These are phyloP conservation scores for Taphrorychus bicolor DNA, from an alignment of 2,888 invertebrate genomes.

Conservation along the genomic window DNA sequence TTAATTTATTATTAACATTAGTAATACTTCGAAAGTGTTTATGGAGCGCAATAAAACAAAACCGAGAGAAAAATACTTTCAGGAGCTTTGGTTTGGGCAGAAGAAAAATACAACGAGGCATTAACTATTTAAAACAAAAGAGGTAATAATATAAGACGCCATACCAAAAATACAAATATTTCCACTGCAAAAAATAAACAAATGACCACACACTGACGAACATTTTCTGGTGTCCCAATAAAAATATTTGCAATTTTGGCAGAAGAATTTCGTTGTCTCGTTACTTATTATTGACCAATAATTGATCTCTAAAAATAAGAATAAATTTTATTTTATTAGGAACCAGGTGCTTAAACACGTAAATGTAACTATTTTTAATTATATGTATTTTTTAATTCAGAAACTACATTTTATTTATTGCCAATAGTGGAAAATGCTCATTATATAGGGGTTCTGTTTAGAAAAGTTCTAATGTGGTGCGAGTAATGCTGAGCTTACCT, in stretches of 20 bases:
- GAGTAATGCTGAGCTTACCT: not conserved
- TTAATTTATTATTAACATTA: constrained; percentile 48
- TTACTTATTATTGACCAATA: constrained; percentile 34
- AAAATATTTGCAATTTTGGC: constrained; percentile 54
- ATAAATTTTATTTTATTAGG: constrained; percentile 57
- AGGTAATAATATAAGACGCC: not conserved
- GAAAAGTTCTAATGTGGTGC: not conserved
- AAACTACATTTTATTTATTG: constrained; percentile 54
- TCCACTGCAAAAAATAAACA: constrained; percentile 45
- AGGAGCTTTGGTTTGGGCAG: constrained; percentile 53
- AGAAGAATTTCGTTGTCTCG: constrained; percentile 35
- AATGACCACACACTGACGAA: constrained; percentile 51
- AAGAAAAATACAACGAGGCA: constrained; percentile 35
- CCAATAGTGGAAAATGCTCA: constrained; percentile 52
- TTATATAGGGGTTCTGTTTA: constrained; percentile 12
- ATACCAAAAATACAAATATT: constrained; percentile 55
- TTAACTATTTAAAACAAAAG: constrained; percentile 33
- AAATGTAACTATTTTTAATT: constrained; percentile 39
- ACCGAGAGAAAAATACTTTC: constrained; percentile 43
- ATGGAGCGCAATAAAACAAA: constrained; percentile 32
- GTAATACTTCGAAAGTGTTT: constrained; percentile 54
- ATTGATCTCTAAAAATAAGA: constrained; percentile 53
- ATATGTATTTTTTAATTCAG: constrained; percentile 56
- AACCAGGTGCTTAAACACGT: constrained; percentile 57
- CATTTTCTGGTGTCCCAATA: constrained; percentile 27